phyloP scores from a whole-genome alignment of 1,140 invertebrate species.

The Asbolus verrucosus region DNA sequence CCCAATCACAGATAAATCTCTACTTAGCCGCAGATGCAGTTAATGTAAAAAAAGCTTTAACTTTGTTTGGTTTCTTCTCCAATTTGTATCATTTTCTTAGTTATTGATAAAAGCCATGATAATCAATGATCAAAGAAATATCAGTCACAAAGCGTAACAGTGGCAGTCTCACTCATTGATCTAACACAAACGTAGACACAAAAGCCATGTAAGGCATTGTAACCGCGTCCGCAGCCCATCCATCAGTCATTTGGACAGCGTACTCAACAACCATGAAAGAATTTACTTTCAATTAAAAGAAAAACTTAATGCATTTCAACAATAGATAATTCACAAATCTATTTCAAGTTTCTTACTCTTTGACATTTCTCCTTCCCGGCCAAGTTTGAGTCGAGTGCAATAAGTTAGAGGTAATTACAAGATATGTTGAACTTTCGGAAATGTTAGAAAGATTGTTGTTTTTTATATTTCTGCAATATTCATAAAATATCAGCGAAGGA shows the following conservation, averaged over 20 bases:
- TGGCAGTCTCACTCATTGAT: constrained; percentile 51
- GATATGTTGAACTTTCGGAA: too few species aligned
- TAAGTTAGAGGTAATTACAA: too few species aligned
- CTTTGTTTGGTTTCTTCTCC: too few species aligned
- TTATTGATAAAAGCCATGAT: neutral
- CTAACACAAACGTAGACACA: constrained; percentile 55
- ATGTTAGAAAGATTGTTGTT: too few species aligned
- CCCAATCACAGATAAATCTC: too few species aligned
- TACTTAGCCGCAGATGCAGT: too few species aligned
- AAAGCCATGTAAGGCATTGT: constrained; percentile 57
- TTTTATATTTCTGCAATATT: too few species aligned
- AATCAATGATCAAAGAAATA: constrained; percentile 32
- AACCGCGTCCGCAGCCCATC: constrained; percentile 54
- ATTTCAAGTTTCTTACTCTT: neutral
- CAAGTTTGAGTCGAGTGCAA: too few species aligned
- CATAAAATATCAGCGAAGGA: too few species aligned
- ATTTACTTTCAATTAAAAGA: constrained; percentile 60
- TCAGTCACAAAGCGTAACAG: constrained; percentile 27
- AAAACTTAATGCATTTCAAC: constrained; percentile 55
- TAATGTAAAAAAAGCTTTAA: too few species aligned
- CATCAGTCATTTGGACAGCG: constrained; percentile 58
- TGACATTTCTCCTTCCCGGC: neutral
- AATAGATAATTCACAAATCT: constrained; percentile 37
- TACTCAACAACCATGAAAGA: constrained; percentile 58
- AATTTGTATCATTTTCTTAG: neutral